Conservation (phyloP, 2,888 invertebrate species). For the Epiblema foenella region DNA sequence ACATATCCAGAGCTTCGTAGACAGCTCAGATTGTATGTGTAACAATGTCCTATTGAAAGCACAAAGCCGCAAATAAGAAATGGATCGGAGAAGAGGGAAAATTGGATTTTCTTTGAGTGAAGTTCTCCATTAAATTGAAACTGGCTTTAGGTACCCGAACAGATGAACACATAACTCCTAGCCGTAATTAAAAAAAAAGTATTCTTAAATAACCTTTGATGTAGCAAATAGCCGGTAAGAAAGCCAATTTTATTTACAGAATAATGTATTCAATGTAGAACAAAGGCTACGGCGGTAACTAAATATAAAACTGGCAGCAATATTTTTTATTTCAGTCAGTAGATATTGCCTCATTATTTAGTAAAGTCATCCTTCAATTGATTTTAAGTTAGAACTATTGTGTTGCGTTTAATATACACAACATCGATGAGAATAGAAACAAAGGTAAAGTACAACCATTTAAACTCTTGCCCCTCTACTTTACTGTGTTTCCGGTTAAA, state of each 20-base stretch:
- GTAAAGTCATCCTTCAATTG: too few species aligned
- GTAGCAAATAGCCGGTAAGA: slow-evolving; percentile 42
- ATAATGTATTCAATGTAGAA: slow-evolving; percentile 3
- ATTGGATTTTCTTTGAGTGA: slow-evolving; percentile 66
- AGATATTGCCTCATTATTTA: neutral
- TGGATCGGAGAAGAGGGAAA: slow-evolving; percentile 56
- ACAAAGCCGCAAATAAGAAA: slow-evolving; percentile 64
- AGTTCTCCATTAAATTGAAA: slow-evolving; percentile 57
- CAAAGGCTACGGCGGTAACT: neutral
- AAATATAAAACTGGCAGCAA: neutral
- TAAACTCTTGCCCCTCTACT: too few species aligned
- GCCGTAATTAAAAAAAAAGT: slow-evolving; percentile 47
- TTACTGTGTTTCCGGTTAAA: too few species aligned
- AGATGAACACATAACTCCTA: slow-evolving; percentile 29
- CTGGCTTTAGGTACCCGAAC: slow-evolving; percentile 38
- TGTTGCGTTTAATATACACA: too few species aligned
- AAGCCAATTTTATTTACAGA: slow-evolving; percentile 21
- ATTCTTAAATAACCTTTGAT: slow-evolving; percentile 39
- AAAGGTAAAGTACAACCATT: too few species aligned
- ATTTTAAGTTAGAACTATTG: too few species aligned
- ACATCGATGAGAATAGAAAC: too few species aligned
- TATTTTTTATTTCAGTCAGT: neutral
- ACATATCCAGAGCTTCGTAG: slow-evolving; percentile 49
- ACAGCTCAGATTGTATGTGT: slow-evolving; percentile 56
- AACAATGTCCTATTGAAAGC: slow-evolving; percentile 65